Percentiles rank a stretch among this genome's conserved stretches.
Evolutionary conservation across 2,797 vertebrate species (phyloP).

Genomic region (Denticeps clupeoides): DNA sequence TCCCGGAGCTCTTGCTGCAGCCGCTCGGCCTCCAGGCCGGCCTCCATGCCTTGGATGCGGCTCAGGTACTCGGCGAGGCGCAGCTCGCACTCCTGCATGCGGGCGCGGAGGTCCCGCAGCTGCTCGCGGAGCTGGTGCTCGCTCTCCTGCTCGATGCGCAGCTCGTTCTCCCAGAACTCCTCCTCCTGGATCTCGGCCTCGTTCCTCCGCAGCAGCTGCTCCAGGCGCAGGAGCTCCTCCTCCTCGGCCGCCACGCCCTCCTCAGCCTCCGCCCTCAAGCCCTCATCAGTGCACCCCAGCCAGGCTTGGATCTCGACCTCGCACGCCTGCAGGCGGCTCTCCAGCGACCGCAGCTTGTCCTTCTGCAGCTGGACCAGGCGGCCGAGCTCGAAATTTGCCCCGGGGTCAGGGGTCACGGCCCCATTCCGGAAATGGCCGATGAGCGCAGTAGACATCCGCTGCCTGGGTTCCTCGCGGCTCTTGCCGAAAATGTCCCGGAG

Average conservation of each 20-base stretch:
- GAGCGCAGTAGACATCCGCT: conserved; percentile 53
- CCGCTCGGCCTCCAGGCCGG: conserved; percentile 74
- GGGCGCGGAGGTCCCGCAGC: conserved; percentile 71
- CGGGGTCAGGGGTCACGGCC: conserved; percentile 20
- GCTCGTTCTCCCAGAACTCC: conserved; percentile 91
- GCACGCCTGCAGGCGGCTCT: conserved; percentile 74
- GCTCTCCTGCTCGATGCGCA: conserved; percentile 85
- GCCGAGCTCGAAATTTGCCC: conserved; percentile 62
- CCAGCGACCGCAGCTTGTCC: conserved; percentile 75
- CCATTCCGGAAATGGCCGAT: conserved; percentile 51
- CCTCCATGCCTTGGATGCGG: conserved; percentile 75
- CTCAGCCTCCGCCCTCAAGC: conserved; percentile 85
- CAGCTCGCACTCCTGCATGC: conserved; percentile 69
- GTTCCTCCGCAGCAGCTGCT: conserved; percentile 83
- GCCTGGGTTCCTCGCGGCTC: conserved; percentile 76
- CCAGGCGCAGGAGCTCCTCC: conserved; percentile 75
- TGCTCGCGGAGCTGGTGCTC: conserved; percentile 81
- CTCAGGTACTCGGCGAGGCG: conserved; percentile 69
- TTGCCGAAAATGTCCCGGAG: conserved; percentile 85
- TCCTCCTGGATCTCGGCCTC: conserved; percentile 85
- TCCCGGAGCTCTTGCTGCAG: conserved; percentile 73
- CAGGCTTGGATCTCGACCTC: conserved; percentile 75
- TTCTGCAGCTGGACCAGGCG: conserved; percentile 79
- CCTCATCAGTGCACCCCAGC: conserved; percentile 72
- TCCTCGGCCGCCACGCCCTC: conserved; percentile 46